These are phyloP conservation scores for Clavelina lepadiformis DNA, from an alignment of 23 tunicate species.

Conservation along the genomic window DNA sequence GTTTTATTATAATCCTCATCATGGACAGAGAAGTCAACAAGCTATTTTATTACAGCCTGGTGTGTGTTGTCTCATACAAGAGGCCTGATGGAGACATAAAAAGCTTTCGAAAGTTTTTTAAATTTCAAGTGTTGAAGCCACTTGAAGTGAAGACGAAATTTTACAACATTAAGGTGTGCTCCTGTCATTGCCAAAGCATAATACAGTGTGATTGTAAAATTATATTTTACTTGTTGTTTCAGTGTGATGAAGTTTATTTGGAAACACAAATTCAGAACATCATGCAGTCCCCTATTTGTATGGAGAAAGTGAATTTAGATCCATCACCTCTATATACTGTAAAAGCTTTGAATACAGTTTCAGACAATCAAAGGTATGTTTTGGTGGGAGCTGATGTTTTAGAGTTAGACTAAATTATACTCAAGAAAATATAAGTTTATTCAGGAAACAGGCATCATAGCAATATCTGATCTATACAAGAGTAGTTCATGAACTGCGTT, in stretches of 20 bases:
- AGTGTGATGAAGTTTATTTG: slow-evolving; percentile 66
- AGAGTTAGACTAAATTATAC: not conserved
- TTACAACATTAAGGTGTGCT: slow-evolving; percentile 62
- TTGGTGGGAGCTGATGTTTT: not conserved
- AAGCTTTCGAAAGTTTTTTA: slow-evolving; percentile 82
- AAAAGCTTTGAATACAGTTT: slow-evolving; percentile 29
- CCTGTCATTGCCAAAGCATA: too few relatives aligned
- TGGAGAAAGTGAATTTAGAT: slow-evolving; percentile 83
- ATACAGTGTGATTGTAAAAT: too few relatives aligned
- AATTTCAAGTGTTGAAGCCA: slow-evolving; percentile 92
- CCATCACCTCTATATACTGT: slow-evolving; percentile 65
- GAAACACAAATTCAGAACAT: slow-evolving; percentile 95
- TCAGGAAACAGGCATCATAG: not conserved
- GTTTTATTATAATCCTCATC: not conserved
- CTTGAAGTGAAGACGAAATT: slow-evolving; percentile 90
- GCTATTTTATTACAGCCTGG: slow-evolving; percentile 17
- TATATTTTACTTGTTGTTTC: slow-evolving; percentile 3
- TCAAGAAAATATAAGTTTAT: not conserved
- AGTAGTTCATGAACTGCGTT: too few relatives aligned
- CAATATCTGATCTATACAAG: too few relatives aligned
- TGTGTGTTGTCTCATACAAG: slow-evolving; percentile 74
- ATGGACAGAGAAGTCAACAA: not conserved
- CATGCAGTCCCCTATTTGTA: slow-evolving; percentile 61
- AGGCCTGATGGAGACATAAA: slow-evolving; percentile 42
- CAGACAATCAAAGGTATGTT: slow-evolving; percentile 5